phyloP scores from a whole-genome alignment of 1,140 invertebrate species.

The Drosophila sechellia region DNA sequence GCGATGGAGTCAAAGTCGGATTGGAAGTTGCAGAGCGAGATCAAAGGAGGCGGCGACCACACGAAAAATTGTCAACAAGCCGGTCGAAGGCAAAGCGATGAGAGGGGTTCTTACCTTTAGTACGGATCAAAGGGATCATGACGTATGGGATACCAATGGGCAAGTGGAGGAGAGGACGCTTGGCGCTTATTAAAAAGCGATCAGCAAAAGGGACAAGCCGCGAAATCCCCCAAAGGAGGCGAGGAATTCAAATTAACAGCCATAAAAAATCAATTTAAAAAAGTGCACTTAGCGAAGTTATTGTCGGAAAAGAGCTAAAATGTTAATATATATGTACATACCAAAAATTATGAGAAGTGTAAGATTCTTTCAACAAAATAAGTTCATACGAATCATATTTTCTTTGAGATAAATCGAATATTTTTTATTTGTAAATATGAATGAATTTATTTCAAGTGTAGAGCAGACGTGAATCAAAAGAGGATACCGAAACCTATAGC shows the following conservation, averaged over 20 bases:
- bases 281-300: slow-evolving; percentile 23
- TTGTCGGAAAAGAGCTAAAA: too few relatives aligned
- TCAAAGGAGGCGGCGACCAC: slow-evolving; percentile 73
- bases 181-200: slow-evolving; percentile 75
- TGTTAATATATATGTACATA: too few relatives aligned
- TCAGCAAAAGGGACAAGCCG: slow-evolving; percentile 42
- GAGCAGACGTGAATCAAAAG: slow-evolving; percentile 5
- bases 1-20: slow-evolving; percentile 6
- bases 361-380: too few relatives aligned
- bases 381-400: too few relatives aligned
- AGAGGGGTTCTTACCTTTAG: background rate
- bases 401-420: too few relatives aligned
- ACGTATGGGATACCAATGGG: slow-evolving; percentile 8
- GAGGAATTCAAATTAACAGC: slow-evolving; percentile 73
- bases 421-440: too few relatives aligned
- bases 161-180: slow-evolving; percentile 45
- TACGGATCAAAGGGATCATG: slow-evolving; percentile 22
- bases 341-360: too few relatives aligned
- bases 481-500: slow-evolving; percentile 59
- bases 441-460: background rate
- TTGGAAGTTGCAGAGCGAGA: slow-evolving; percentile 36
- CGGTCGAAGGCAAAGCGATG: slow-evolving; percentile 33
- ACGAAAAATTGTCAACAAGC: slow-evolving; percentile 81
- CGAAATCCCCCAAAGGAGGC: slow-evolving; percentile 22
- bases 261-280: slow-evolving; percentile 81